Percentiles rank a stretch among this genome's conserved stretches.
Evolutionary conservation across 2,888 invertebrate genomes (phyloP).

Genomic region (Leptarthrus brevirostris): DNA sequence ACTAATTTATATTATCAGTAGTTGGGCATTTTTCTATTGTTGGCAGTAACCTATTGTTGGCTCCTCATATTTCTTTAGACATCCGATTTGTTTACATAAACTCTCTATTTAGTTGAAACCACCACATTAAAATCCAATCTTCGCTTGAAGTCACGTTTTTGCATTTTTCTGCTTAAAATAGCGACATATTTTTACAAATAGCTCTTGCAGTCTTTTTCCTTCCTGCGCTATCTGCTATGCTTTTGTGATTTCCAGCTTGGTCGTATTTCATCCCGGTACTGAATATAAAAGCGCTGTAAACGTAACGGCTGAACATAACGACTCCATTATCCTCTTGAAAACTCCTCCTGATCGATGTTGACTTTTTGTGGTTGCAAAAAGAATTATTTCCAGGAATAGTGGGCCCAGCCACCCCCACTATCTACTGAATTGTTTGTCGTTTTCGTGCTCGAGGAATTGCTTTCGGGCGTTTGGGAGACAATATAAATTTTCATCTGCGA

Average conservation of each 20-base stretch:
- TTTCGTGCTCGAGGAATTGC: neutral
- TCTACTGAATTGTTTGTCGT: neutral
- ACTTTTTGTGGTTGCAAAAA: slow-evolving; percentile 4
- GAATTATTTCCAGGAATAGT: slow-evolving; percentile 4
- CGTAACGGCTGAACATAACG: slow-evolving; percentile 10
- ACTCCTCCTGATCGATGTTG: slow-evolving; percentile 14
- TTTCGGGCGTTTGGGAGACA: neutral
- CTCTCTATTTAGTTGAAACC: too few species aligned
- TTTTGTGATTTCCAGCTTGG: neutral
- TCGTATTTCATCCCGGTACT: slow-evolving; percentile 3
- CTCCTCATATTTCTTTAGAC: too few species aligned
- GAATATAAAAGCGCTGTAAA: slow-evolving; percentile 6
- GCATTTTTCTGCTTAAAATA: neutral
- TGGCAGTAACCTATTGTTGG: too few species aligned
- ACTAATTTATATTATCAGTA: too few species aligned
- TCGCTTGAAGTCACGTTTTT: too few species aligned
- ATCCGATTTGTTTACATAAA: too few species aligned
- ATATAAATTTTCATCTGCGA: neutral
- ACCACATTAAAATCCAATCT: too few species aligned
- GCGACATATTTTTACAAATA: neutral
- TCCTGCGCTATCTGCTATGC: neutral
- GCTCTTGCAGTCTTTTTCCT: neutral
- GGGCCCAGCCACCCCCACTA: neutral
- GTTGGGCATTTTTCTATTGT: too few species aligned
- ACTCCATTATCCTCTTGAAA: slow-evolving; percentile 15